Conservation (phyloP, 1,140 invertebrate species). For the Drosophila persimilis region DNA sequence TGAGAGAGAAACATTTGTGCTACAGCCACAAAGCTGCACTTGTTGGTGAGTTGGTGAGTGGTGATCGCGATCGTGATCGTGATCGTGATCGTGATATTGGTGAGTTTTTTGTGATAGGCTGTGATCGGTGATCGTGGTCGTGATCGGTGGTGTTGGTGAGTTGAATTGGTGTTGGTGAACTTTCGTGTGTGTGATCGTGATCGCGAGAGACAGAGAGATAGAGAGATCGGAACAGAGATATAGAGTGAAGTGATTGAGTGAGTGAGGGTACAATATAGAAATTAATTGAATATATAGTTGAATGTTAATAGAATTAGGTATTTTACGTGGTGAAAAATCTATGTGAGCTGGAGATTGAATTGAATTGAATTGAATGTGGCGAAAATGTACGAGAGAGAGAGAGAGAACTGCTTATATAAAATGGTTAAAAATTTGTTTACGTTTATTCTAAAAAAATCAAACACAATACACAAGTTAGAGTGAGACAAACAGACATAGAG, state of each 20-base stretch:
- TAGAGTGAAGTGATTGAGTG: constrained; percentile 54
- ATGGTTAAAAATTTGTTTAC: constrained; percentile 56
- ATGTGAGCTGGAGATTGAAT: constrained; percentile 23
- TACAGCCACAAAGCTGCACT: constrained; percentile 30
- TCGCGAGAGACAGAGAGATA: constrained; percentile 46
- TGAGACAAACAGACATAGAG: constrained; percentile 70
- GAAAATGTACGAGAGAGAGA: constrained; percentile 59
- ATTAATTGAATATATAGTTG: constrained; percentile 47
- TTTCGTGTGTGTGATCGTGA: constrained; percentile 27
- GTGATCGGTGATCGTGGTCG: constrained; percentile 16
- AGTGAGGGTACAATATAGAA: constrained; percentile 53
- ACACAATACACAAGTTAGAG: constrained; percentile 70
- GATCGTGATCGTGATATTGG: constrained; percentile 31
- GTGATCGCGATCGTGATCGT: constrained; percentile 22
- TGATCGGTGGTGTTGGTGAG: constrained; percentile 40
- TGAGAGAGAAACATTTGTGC: constrained; percentile 17
- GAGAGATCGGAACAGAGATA: constrained; percentile 49
- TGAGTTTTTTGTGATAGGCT: constrained; percentile 8
- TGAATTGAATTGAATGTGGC: constrained; percentile 40
- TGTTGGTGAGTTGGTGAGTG: constrained; percentile 34
- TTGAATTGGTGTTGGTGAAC: constrained; percentile 29
- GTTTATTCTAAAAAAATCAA: constrained; percentile 67
- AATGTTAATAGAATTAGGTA: constrained; percentile 41
- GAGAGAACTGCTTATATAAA: constrained; percentile 63
- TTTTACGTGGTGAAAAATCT: constrained; percentile 27